Base-by-base conservation (phyloP, 2,888 invertebrate genomes). In the Drosophila affinis region DNA sequence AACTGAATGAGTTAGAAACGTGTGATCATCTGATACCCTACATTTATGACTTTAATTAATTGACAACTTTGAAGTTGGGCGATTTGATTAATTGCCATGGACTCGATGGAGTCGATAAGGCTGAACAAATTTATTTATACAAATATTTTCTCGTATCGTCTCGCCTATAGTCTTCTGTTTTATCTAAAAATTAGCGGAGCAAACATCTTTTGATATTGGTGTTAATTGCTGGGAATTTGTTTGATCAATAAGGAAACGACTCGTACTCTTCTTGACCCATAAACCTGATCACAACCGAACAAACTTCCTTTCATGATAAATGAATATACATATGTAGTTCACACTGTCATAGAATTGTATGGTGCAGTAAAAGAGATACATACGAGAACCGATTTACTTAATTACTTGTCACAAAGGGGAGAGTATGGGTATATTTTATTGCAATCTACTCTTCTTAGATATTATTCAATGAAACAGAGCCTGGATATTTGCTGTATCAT, bases 11-110 rank as follows among this genome's bases (percentile, higher is more conserved):
- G 1, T 39, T 32, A 14, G 34, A 51, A 27, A 17, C 48, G 62
- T 72, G 56, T 62, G 72, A 69, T 70, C 69, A 62, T 62, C 62
- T 56, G 51, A 62, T 72, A 70, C 70, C 62, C 72, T 56, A 70
- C 71, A 69, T 71, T 70, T 69, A 60, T 54, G 71, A 53, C 68
- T 54, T 68, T 67, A 67, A 67, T 67, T 67, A 67, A 67, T 67
- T 45, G 68, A 51, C 68, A n/a, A 51, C 65, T 67, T 67, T 67
- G 57, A 68, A 34, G 49, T 56, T 17, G 27, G 44, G 68, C 69
- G 69, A 45, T 49, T 60, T 71, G 68, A 69, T 69, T 69, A 60
- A 70, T 69, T 49, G 53, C 39, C 56, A 17, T 9, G 68, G 45
- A 67, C 65, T 10, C 21, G 45, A 48, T 21, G 21, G 21, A 21